These are phyloP conservation scores for Ceuthmochares aereus DNA, from an alignment of 2,113 vertebrate species.

Conservation along the genomic window DNA sequence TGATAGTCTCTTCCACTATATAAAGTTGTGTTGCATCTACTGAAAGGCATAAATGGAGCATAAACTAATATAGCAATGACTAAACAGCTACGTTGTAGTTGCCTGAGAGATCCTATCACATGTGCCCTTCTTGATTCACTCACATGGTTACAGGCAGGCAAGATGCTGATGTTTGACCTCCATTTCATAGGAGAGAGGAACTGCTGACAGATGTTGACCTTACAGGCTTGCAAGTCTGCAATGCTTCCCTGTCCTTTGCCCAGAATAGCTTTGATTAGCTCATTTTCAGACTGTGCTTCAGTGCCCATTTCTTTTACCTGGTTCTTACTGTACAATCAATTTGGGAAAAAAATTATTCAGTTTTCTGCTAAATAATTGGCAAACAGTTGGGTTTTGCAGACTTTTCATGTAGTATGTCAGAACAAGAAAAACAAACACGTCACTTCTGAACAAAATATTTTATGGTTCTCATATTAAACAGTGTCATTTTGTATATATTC, in stretches of 20 bases:
- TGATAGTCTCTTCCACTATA: not conserved
- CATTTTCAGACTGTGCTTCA: not conserved
- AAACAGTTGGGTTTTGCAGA: not conserved
- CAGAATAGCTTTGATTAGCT: slow-evolving; percentile 25
- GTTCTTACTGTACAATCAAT: not conserved
- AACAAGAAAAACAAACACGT: not conserved
- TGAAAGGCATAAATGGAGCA: not conserved
- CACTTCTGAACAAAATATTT: not conserved
- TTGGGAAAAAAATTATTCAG: not conserved
- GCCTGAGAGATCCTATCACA: not conserved
- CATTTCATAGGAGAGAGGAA: not conserved
- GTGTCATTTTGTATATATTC: not conserved
- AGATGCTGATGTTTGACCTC: slow-evolving; percentile 13
- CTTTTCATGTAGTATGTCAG: not conserved
- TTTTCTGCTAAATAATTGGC: not conserved
- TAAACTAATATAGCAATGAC: not conserved
- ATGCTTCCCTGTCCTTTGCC: not conserved
- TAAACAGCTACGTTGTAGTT: not conserved
- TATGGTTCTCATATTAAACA: not conserved
- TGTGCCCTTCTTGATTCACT: not conserved
- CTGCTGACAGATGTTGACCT: slow-evolving; percentile 46
- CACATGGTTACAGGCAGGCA: rapidly evolving
- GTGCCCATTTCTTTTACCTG: not conserved
- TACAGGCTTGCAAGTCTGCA: not conserved
- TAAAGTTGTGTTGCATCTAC: not conserved